Conservation (phyloP, 2,113 vertebrate genomes). For the Tylochromis polylepis region DNA sequence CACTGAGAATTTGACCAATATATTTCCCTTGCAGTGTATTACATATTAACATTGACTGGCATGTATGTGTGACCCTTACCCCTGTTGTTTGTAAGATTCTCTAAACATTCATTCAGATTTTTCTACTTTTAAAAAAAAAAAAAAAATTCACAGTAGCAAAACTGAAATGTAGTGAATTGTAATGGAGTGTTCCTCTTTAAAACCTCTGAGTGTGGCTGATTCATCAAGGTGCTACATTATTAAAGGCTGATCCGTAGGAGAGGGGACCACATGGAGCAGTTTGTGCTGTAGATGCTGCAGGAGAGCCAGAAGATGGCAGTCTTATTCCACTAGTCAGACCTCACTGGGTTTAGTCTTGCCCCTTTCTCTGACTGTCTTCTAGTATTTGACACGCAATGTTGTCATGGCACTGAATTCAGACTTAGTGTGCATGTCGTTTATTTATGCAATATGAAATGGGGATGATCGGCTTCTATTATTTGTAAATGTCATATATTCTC, state of each 20-base stretch:
- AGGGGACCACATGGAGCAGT: background rate
- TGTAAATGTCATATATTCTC: background rate
- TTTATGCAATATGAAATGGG: background rate
- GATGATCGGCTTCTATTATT: background rate
- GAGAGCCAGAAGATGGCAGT: constrained; percentile 70
- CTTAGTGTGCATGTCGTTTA: background rate
- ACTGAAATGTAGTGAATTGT: background rate
- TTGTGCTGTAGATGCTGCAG: background rate
- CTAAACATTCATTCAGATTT: background rate
- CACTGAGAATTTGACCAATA: background rate
- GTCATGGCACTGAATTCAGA: background rate
- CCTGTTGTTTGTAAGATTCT: background rate
- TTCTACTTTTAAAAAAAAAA: too few species aligned
- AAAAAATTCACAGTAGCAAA: background rate
- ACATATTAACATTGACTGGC: background rate
- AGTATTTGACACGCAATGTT: background rate
- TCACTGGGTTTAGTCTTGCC: background rate
- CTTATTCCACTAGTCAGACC: constrained; percentile 25
- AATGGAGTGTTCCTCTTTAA: background rate
- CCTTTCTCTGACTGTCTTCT: background rate
- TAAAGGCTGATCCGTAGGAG: background rate
- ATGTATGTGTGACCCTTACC: background rate
- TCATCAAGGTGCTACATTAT: background rate
- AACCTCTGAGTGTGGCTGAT: background rate
- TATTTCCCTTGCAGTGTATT: background rate